Conservation (phyloP, 2,888 invertebrate species). For the Geophilus truncorum region DNA sequence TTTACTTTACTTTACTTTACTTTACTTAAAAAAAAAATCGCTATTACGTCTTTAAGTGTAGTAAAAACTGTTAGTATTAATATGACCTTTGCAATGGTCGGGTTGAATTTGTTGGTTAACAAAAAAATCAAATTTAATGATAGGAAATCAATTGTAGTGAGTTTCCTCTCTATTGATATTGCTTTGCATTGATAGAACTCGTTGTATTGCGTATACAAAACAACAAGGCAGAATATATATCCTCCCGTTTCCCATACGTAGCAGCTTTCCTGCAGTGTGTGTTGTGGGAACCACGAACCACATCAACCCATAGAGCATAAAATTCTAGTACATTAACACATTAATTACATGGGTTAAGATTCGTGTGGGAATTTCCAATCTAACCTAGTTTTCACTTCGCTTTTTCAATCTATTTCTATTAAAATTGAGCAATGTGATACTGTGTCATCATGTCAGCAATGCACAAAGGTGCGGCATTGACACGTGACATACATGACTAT, state of each 20-base stretch:
- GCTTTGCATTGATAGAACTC: background rate
- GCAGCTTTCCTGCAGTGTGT: background rate
- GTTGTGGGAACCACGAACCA: slow-evolving; percentile 2
- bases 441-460: background rate
- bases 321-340: background rate
- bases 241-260: background rate
- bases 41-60: too few relatives aligned
- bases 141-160: slow-evolving; percentile 21
- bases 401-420: background rate
- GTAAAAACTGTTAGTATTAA: background rate
- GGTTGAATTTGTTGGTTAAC: background rate
- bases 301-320: slow-evolving; percentile 4
- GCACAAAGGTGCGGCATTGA: background rate
- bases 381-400: background rate
- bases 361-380: slow-evolving; percentile 5
- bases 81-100: background rate
- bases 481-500: background rate
- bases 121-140: background rate
- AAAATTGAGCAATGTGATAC: background rate
- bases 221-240: background rate
- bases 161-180: slow-evolving; percentile 13
- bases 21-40: too few relatives aligned
- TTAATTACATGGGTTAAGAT: background rate
- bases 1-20: too few relatives aligned
- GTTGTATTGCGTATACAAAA: background rate